Evolutionary conservation across 1,140 invertebrate genomes (phyloP), one percentile per base, ranked within the genome.

Genomic region (Hormaphis cornu): DNA sequence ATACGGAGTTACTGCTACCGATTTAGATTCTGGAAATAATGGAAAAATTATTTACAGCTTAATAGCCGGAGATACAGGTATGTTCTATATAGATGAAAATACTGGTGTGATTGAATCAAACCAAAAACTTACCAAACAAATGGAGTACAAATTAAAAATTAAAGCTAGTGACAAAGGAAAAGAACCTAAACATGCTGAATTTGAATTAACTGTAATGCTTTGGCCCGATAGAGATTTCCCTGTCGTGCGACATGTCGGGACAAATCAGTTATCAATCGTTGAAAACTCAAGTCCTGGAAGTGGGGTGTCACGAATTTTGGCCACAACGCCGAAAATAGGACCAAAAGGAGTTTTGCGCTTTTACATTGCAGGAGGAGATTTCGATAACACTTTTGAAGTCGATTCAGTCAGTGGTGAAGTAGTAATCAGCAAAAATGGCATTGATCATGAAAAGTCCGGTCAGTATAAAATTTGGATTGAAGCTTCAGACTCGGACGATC

Each of bases 391-490:
- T 5, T 84, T 97, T 42, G 83, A 82, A 75, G 87, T 97, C 54
- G 88, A 95, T 77, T 74, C 83, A 12, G 84, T 84, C 33, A 89
- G 85, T 35, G 93, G 94, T 18, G 86, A 89, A 77, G 82, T 96
- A 8, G 83, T 80, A 14, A 85, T 95, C 0, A 86, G 87, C 2
- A 84, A 85, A 8, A 84, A 83, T 74, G 88, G 87, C 1, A 82
- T 98, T 58, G 94, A 98, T 79, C 95, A 90, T 75, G 95, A 97
- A 81, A 86, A 87, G 1, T 83, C 87, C 70, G 84, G 87, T 18
- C 78, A 86, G 18, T 95, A 95, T 77, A 88, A 93, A 79, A 85
- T 97, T 26, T 97, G 93, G 94, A 84, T 97, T 54, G 90, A 95
- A 82, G 93, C 94, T 1, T 80, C 85, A 59, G 92, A 96, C 78